Evolutionary conservation across 2,797 vertebrate species (phyloP).

Genomic region (Dipus sagitta): DNA sequence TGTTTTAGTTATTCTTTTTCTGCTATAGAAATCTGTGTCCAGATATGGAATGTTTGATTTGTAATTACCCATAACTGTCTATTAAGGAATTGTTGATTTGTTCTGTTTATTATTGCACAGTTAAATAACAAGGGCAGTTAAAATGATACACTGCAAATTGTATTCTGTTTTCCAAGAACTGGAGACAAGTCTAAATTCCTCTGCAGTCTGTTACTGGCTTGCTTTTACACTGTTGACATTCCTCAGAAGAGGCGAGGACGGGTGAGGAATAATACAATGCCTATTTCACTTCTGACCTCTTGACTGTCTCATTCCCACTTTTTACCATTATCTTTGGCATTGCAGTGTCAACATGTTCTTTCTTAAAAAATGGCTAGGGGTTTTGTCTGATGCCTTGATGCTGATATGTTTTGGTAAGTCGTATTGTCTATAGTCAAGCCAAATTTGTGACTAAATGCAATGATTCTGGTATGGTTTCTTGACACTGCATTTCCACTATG

Average conservation of each 20-base stretch:
- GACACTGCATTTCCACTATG: neutral
- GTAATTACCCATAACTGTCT: constrained; percentile 20
- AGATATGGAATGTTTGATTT: constrained; percentile 45
- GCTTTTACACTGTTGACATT: constrained; percentile 72
- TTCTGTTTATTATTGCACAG: constrained; percentile 62
- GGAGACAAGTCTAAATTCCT: constrained; percentile 76
- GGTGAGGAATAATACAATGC: constrained; percentile 48
- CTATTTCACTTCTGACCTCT: constrained; percentile 53
- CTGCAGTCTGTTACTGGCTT: constrained; percentile 64
- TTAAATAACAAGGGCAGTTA: constrained; percentile 69
- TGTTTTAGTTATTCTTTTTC: constrained; percentile 41
- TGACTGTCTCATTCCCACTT: neutral
- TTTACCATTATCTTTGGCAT: constrained; percentile 42
- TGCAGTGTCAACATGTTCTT: constrained; percentile 14
- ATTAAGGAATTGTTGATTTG: constrained; percentile 57
- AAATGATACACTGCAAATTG: constrained; percentile 62
- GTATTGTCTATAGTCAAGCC: neutral
- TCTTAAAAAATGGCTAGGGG: neutral
- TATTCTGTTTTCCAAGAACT: constrained; percentile 73
- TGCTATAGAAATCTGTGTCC: constrained; percentile 25
- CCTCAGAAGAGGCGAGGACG: constrained; percentile 47
- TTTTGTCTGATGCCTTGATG: constrained; percentile 23
- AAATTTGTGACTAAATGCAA: constrained; percentile 42
- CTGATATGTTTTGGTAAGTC: neutral
- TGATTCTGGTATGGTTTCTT: constrained; percentile 3